Percentiles rank a stretch among this genome's conserved stretches.
Conservation (phyloP, 2,113 vertebrate genomes). For the Engystomops pustulosus region DNA sequence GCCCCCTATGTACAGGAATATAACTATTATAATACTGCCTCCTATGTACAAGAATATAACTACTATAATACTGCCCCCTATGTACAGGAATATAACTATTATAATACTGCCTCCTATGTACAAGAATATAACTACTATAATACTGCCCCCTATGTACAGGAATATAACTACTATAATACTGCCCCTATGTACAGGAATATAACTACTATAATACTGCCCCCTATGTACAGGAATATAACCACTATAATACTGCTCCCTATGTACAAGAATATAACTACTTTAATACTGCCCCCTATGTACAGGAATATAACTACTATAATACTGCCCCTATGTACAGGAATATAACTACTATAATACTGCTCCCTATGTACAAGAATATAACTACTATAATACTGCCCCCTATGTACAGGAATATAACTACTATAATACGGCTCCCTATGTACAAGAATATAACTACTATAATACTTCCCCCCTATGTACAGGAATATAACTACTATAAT, state of each 20-base stretch:
- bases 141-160: neutral
- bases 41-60: too few species aligned
- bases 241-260: neutral
- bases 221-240: neutral
- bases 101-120: neutral
- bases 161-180: too few species aligned
- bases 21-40: too few species aligned
- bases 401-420: neutral
- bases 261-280: neutral
- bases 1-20: too few species aligned
- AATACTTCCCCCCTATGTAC: too few species aligned
- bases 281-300: neutral
- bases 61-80: too few species aligned
- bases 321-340: neutral
- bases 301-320: neutral
- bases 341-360: neutral
- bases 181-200: too few species aligned
- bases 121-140: neutral
- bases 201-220: neutral
- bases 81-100: too few species aligned
- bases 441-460: constrained; percentile 8
- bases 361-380: neutral
- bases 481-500: too few species aligned
- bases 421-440: neutral
- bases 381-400: neutral